Percentiles rank a stretch among this genome's conserved stretches.
Evolutionary conservation across 2,113 vertebrate genomes (phyloP).

Genomic region (Xenopus borealis): DNA sequence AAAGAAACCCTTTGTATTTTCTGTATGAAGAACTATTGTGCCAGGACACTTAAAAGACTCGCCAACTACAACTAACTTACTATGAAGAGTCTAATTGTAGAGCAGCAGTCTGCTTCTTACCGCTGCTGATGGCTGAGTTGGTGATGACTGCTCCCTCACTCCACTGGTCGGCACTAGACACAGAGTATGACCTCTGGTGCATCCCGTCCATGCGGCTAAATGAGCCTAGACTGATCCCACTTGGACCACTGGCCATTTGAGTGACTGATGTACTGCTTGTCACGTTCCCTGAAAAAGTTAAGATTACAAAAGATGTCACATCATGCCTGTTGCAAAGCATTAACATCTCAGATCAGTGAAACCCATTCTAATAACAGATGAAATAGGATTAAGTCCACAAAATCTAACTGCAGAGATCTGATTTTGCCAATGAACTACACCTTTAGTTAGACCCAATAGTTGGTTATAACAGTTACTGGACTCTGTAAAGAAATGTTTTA

Average conservation of each 20-base stretch:
- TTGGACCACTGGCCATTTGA: constrained; percentile 78
- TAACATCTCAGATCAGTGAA: too few species aligned
- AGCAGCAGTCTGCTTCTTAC: constrained; percentile 63
- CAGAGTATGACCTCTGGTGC: constrained; percentile 95
- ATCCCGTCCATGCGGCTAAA: constrained; percentile 87
- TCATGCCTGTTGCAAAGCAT: too few species aligned
- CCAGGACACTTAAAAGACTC: neutral
- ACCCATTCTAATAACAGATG: too few species aligned
- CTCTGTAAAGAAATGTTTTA: too few species aligned
- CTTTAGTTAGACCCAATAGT: too few species aligned
- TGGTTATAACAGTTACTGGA: too few species aligned
- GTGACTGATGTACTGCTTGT: constrained; percentile 82
- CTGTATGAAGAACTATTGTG: too few species aligned
- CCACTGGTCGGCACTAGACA: constrained; percentile 98
- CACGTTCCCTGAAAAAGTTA: constrained; percentile 73
- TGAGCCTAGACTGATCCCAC: constrained; percentile 86
- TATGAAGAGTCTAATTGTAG: neutral
- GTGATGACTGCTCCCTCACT: constrained; percentile 91
- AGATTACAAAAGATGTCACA: neutral
- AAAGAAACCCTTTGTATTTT: neutral
- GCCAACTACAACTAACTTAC: neutral
- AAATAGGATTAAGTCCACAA: too few species aligned
- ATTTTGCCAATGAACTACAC: too few species aligned
- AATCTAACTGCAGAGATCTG: too few species aligned
- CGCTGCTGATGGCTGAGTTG: constrained; percentile 94